Conservation (phyloP, 2,888 invertebrate species). For the Drosophila nigritarsus region DNA sequence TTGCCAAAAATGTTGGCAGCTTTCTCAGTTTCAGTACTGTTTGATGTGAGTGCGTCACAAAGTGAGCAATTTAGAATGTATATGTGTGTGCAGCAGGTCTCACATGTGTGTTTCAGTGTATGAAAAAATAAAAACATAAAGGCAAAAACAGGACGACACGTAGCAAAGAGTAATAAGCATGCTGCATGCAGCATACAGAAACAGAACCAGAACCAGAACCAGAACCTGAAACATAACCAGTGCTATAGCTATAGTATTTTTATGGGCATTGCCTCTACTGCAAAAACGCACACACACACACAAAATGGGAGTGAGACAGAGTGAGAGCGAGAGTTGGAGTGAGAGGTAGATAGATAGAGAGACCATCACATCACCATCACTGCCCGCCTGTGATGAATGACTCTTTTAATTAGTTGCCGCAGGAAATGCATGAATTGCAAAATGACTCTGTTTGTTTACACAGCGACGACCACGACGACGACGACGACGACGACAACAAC, state of each 20-base stretch:
- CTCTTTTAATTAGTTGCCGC: constrained; percentile 85
- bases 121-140: constrained; percentile 76
- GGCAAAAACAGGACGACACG: constrained; percentile 65
- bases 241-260: constrained; percentile 40
- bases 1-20: constrained; percentile 49
- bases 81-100: constrained; percentile 10
- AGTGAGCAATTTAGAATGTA: constrained; percentile 69
- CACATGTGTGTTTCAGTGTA: constrained; percentile 69
- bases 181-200: constrained; percentile 74
- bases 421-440: constrained; percentile 85
- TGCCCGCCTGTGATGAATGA: constrained; percentile 84
- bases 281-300: constrained; percentile 35
- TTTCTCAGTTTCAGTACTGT: constrained; percentile 48
- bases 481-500: constrained; percentile 20
- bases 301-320: background rate
- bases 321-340: constrained; percentile 10
- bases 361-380: constrained; percentile 73
- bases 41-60: constrained; percentile 52
- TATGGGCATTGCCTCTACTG: constrained; percentile 49
- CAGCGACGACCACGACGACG: constrained; percentile 54
- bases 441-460: constrained; percentile 82
- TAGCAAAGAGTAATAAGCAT: constrained; percentile 79
- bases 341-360: constrained; percentile 33
- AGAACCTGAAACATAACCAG: constrained; percentile 26
- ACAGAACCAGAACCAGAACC: constrained; percentile 22